These are phyloP conservation scores for Siphamia tubifer DNA, from an alignment of 2,113 vertebrate genomes.

Conservation along the genomic window DNA sequence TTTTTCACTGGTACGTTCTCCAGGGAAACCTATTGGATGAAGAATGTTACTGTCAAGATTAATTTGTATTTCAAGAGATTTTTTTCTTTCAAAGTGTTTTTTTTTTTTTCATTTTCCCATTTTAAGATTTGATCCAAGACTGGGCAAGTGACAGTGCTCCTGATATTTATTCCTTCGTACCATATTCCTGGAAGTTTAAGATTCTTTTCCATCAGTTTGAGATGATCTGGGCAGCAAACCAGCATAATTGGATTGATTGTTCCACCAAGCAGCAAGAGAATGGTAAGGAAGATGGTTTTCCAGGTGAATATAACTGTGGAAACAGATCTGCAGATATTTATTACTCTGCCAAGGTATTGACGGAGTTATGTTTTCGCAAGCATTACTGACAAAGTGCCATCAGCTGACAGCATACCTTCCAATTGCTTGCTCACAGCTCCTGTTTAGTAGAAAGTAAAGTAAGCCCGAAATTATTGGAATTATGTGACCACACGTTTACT, in stretches of 20 bases:
- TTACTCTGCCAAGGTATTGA: too few relatives aligned
- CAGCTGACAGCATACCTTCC: too few relatives aligned
- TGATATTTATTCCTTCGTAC: constrained; percentile 97
- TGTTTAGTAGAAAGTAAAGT: too few relatives aligned
- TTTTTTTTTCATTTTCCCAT: background rate
- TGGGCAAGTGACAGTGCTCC: constrained; percentile 96
- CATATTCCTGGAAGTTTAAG: constrained; percentile 98
- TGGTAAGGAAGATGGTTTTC: constrained; percentile 76
- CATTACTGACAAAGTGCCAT: too few relatives aligned
- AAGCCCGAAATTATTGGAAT: too few relatives aligned
- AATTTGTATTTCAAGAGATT: too few relatives aligned
- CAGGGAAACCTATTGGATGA: background rate
- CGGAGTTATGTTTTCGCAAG: too few relatives aligned
- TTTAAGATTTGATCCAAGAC: constrained; percentile 93
- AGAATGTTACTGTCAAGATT: background rate
- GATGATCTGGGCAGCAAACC: constrained; percentile 99
- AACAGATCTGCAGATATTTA: background rate
- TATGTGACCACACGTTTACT: too few relatives aligned
- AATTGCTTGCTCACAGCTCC: too few relatives aligned
- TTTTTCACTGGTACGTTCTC: constrained; percentile 91
- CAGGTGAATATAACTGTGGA: background rate
- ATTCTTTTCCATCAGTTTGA: constrained; percentile 98
- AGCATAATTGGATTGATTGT: constrained; percentile 98
- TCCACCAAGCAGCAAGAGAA: constrained; percentile 99
- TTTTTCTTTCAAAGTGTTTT: background rate